phyloP scores from a whole-genome alignment of 2,888 invertebrate genomes.

The Nephrotoma flavescens region DNA sequence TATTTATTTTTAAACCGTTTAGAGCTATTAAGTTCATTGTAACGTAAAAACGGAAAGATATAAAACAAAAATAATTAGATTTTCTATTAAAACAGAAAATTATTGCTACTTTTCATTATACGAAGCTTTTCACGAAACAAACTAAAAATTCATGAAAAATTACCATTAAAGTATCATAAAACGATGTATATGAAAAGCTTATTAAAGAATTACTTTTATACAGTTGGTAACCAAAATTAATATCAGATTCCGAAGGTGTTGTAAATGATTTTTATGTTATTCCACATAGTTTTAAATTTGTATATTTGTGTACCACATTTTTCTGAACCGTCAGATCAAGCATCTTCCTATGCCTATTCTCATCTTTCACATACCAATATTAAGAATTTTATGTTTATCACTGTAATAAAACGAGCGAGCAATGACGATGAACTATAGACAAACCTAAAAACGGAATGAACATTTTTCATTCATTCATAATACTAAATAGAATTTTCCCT shows the following conservation, averaged over 20 bases:
- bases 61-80: not conserved
- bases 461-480: not conserved
- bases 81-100: not conserved
- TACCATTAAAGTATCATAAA: not conserved
- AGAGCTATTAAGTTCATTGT: not conserved
- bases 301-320: no score
- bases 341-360: not conserved
- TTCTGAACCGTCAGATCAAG: not conserved
- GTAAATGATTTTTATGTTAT: not conserved
- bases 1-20: no score
- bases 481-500: not conserved
- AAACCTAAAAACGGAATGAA: not conserved
- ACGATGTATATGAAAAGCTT: not conserved
- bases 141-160: not conserved
- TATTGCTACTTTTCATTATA: not conserved
- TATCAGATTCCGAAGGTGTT: not conserved
- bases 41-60: not conserved
- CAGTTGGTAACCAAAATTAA: not conserved
- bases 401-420: not conserved
- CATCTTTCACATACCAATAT: not conserved
- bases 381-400: not conserved
- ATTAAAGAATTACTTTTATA: not conserved
- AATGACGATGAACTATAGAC: not conserved
- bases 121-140: not conserved
- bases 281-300: no score